Evolutionary conservation across 2,113 vertebrate species (phyloP).

Genomic region (Passer montanus): DNA sequence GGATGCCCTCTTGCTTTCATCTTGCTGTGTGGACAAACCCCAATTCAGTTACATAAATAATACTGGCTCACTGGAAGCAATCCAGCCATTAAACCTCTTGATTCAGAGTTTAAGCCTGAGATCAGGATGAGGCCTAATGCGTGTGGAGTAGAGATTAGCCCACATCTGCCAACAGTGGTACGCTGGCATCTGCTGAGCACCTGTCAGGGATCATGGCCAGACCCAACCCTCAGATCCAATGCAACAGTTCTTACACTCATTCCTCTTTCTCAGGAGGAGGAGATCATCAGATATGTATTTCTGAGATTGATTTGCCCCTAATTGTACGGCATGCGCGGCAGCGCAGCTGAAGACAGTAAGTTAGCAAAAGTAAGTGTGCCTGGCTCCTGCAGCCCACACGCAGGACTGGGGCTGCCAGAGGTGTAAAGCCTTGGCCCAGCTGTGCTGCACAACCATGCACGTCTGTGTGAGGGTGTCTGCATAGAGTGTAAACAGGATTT

Average conservation of each 20-base stretch:
- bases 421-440: not conserved
- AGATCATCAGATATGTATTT: constrained; percentile 1
- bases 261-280: not conserved
- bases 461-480: rapidly evolving
- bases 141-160: not conserved
- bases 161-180: not conserved
- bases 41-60: not conserved
- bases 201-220: not conserved
- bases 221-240: not conserved
- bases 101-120: constrained; percentile 20
- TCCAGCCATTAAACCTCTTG: constrained; percentile 36
- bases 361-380: not conserved
- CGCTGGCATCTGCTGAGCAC: not conserved
- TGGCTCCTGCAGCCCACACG: not conserved
- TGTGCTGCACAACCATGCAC: rapidly evolving
- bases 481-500: not conserved
- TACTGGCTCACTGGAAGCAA: not conserved
- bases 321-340: not conserved
- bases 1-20: not conserved
- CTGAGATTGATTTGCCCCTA: not conserved
- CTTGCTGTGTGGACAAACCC: not conserved
- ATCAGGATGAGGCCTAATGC: constrained; percentile 8
- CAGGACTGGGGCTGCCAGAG: not conserved
- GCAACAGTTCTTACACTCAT: not conserved
- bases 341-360: not conserved